Conservation (phyloP, 2,113 vertebrate genomes). For the Pteronura brasiliensis region DNA sequence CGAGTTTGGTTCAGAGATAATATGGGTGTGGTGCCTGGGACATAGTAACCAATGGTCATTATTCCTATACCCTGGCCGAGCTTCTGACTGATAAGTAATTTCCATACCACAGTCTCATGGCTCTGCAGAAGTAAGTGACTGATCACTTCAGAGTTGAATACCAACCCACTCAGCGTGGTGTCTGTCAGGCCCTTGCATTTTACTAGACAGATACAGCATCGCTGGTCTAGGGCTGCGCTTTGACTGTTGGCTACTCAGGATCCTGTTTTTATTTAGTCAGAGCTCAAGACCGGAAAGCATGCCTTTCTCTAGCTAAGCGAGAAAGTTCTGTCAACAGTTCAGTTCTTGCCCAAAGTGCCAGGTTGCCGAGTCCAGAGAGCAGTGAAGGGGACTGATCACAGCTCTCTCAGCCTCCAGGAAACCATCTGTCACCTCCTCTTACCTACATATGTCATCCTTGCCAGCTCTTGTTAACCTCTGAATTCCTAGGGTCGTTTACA, state of each 20-base stretch:
- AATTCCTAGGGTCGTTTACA: neutral
- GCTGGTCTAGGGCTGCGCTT: neutral
- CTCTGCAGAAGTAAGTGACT: neutral
- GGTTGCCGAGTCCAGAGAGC: neutral
- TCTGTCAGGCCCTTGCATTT: neutral
- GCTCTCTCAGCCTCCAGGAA: neutral
- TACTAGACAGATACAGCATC: neutral
- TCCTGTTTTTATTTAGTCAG: constrained; percentile 1
- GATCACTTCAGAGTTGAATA: neutral
- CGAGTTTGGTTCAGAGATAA: neutral
- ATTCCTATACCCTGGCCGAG: neutral
- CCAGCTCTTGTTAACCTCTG: neutral
- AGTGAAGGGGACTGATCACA: neutral
- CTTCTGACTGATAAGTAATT: neutral
- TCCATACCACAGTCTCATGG: neutral
- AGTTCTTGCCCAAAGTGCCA: neutral
- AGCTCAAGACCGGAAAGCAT: neutral
- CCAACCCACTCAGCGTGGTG: neutral
- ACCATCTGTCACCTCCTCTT: neutral
- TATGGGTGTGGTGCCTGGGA: neutral
- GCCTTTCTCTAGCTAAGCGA: neutral
- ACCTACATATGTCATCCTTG: too few species aligned
- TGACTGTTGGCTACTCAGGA: neutral
- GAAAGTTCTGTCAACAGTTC: neutral
- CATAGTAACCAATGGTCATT: neutral